phyloP scores from a whole-genome alignment of 2,888 invertebrate species.

The Hetaerina titia region DNA sequence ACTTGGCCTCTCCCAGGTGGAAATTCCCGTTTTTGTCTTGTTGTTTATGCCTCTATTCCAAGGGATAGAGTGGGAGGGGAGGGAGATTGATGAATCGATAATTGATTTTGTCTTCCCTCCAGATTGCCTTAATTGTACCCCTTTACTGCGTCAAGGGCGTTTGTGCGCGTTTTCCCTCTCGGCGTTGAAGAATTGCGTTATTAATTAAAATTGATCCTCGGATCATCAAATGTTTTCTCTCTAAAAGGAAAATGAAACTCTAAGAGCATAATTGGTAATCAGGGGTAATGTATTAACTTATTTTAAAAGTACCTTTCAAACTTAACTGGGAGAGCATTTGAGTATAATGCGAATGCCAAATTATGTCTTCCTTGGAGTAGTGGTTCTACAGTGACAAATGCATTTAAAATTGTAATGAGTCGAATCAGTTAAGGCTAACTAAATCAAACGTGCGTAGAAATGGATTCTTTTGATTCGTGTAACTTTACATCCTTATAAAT shows the following conservation, averaged over 20 bases:
- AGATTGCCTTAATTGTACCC: not conserved
- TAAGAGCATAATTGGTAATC: not conserved
- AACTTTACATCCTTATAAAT: too few relatives aligned
- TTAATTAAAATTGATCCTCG: not conserved
- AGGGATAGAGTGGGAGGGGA: not conserved
- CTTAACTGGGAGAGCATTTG: too few relatives aligned
- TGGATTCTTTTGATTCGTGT: too few relatives aligned
- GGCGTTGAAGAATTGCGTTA: not conserved
- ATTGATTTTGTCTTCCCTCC: slow-evolving; percentile 19
- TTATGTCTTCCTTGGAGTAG: too few relatives aligned
- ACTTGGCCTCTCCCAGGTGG: not conserved
- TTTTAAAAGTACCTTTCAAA: too few relatives aligned
- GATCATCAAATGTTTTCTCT: not conserved
- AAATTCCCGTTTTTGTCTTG: not conserved
- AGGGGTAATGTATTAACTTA: not conserved
- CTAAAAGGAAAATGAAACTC: not conserved
- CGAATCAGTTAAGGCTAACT: too few relatives aligned
- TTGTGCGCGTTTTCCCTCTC: not conserved
- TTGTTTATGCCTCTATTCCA: not conserved
- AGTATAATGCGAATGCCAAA: too few relatives aligned
- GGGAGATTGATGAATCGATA: slow-evolving; percentile 24
- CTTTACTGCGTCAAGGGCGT: not conserved
- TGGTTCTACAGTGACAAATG: too few relatives aligned
- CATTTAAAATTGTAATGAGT: too few relatives aligned
- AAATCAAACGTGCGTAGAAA: too few relatives aligned